Conservation (phyloP, 2,797 vertebrate genomes). For the Diceros bicornis region DNA sequence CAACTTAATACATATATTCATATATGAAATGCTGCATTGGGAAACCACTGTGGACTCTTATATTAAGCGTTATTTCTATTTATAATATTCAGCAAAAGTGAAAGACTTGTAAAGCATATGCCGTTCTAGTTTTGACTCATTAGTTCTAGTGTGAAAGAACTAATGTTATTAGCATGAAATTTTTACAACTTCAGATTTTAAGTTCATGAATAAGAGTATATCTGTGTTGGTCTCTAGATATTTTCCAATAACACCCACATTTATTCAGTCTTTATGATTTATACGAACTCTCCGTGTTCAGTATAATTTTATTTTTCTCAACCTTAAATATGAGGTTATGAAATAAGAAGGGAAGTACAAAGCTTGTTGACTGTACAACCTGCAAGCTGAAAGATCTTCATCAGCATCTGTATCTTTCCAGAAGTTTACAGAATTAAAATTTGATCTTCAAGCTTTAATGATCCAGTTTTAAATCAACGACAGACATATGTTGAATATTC, state of each 20-base stretch:
- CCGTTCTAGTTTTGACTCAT: conserved; percentile 80
- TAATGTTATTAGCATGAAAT: conserved; percentile 83
- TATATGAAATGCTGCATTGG: conserved; percentile 80
- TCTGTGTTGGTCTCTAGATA: conserved; percentile 77
- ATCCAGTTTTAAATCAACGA: conserved; percentile 86
- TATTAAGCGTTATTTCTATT: conserved; percentile 85
- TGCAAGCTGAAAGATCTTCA: conserved; percentile 84
- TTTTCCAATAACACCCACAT: conserved; percentile 53
- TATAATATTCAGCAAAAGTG: conserved; percentile 82
- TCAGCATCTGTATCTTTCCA: conserved; percentile 85
- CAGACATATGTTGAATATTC: conserved; percentile 85
- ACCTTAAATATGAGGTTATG: conserved; percentile 77
- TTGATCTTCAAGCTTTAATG: conserved; percentile 85
- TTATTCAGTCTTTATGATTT: conserved; percentile 80
- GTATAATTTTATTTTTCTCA: conserved; percentile 74
- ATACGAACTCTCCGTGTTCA: conserved; percentile 79
- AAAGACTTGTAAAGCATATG: conserved; percentile 74
- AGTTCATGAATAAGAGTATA: conserved; percentile 71
- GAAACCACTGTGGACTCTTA: conserved; percentile 78
- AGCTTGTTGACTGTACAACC: conserved; percentile 79
- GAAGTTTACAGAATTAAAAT: conserved; percentile 86
- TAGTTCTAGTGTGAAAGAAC: conserved; percentile 82
- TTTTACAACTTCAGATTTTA: conserved; percentile 81
- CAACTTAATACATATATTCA: conserved; percentile 80
- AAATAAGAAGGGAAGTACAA: conserved; percentile 84